Conservation (phyloP, 2,888 invertebrate species). For the Ormia ochracea region DNA sequence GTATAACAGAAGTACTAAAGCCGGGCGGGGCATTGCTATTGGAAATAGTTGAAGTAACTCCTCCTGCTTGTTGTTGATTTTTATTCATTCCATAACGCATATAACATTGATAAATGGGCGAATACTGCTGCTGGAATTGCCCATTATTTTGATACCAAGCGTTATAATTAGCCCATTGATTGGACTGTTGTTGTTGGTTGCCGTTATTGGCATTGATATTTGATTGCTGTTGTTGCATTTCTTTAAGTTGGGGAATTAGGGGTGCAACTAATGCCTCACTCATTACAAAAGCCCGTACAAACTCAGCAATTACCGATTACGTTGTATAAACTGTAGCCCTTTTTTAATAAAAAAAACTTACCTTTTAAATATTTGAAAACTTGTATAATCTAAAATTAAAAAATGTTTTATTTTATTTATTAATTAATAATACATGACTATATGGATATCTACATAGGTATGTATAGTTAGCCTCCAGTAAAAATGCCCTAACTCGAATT, state of each 20-base stretch:
- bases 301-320: conserved; percentile 25
- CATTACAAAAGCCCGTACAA: conserved; percentile 63
- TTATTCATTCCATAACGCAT: conserved; percentile 70
- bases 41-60: conserved; percentile 69
- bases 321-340: background rate
- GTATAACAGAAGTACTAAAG: conserved; percentile 76
- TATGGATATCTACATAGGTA: too few species aligned
- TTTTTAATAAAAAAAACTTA: conserved; percentile 61
- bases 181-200: conserved; percentile 61
- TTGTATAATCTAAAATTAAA: conserved; percentile 20
- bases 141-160: conserved; percentile 70
- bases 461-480: too few species aligned
- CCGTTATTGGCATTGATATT: conserved; percentile 58
- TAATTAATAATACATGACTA: background rate
- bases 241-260: conserved; percentile 74
- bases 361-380: conserved; percentile 44
- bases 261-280: conserved; percentile 72
- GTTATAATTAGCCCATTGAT: conserved; percentile 65
- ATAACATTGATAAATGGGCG: conserved; percentile 74
- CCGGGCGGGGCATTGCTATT: conserved; percentile 78
- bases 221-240: conserved; percentile 72
- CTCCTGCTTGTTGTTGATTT: conserved; percentile 62
- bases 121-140: conserved; percentile 70
- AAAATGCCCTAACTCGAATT: too few species aligned
- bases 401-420: background rate